A percentile compares a stretch with the other conserved stretches of the same genome.
These are phyloP conservation scores for Conus canariensis DNA, from an alignment of 2,888 invertebrate species.

Conservation along the genomic window DNA sequence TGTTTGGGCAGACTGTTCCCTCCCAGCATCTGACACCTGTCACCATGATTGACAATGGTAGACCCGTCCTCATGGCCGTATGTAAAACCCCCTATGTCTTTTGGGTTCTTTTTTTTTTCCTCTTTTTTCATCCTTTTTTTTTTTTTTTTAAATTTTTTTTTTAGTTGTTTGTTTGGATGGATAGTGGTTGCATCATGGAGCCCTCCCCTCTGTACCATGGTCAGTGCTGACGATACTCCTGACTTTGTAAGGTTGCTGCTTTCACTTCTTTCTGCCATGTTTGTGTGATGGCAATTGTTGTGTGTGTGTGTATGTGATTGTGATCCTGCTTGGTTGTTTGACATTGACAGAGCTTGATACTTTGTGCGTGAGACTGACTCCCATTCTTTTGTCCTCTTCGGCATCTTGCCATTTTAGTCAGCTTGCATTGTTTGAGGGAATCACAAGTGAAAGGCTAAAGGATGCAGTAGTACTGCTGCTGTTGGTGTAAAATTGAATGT, in stretches of 20 bases:
- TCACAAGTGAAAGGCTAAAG: no score
- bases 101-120: not conserved
- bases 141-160: not conserved
- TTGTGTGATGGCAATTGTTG: not conserved
- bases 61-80: slow-evolving; percentile 88
- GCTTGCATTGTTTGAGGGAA: no score
- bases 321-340: not conserved
- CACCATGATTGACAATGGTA: slow-evolving; percentile 93
- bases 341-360: not conserved
- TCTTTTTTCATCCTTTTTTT: not conserved
- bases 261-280: not conserved
- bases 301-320: not conserved
- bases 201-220: not conserved
- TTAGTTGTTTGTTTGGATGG: slow-evolving; percentile 4
- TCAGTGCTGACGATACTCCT: not conserved
- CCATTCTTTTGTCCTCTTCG: no score
- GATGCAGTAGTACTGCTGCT: no score
- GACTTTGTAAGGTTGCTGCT: not conserved
- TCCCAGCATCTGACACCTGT: slow-evolving; percentile 93
- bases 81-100: slow-evolving; percentile 34
- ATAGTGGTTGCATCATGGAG: not conserved
- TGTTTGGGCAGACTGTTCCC: slow-evolving; percentile 53
- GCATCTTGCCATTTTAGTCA: no score
- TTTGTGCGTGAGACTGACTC: not conserved
- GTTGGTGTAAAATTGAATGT: no score